These are phyloP conservation scores for Rostratula benghalensis DNA, from an alignment of 2,113 vertebrate species.

Conservation along the genomic window DNA sequence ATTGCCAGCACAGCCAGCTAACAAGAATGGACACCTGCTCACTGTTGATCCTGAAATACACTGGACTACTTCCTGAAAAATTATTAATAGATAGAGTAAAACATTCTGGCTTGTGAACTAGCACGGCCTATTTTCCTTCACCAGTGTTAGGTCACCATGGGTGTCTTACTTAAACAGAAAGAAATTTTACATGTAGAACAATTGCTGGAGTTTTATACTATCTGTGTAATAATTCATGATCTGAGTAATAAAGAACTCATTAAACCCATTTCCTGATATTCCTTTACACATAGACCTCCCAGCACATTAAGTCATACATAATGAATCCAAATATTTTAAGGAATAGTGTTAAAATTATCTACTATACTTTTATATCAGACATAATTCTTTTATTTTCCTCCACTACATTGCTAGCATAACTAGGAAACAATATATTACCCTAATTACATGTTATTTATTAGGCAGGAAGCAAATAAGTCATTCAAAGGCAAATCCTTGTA, in stretches of 20 bases:
- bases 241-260: conserved; percentile 74
- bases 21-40: neutral
- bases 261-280: conserved; percentile 70
- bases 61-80: conserved; percentile 3
- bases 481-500: conserved; percentile 78
- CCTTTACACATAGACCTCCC: conserved; percentile 67
- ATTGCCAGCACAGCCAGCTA: neutral
- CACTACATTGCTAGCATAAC: conserved; percentile 63
- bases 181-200: conserved; percentile 63
- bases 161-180: conserved; percentile 54
- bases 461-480: conserved; percentile 77
- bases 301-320: conserved; percentile 72
- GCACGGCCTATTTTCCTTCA: neutral
- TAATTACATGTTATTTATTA: conserved; percentile 84
- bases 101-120: conserved; percentile 43
- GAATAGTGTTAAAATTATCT: conserved; percentile 76
- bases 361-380: conserved; percentile 72
- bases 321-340: conserved; percentile 69
- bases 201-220: conserved; percentile 66
- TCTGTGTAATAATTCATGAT: conserved; percentile 73
- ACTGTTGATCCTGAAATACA: conserved; percentile 21
- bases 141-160: conserved; percentile 26
- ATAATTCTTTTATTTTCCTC: conserved; percentile 70
- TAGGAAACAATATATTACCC: conserved; percentile 78
- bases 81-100: neutral